Evolutionary conservation across 2,888 invertebrate species (phyloP), one percentile per base, ranked within the genome.

Genomic region (Aplocera efformata): DNA sequence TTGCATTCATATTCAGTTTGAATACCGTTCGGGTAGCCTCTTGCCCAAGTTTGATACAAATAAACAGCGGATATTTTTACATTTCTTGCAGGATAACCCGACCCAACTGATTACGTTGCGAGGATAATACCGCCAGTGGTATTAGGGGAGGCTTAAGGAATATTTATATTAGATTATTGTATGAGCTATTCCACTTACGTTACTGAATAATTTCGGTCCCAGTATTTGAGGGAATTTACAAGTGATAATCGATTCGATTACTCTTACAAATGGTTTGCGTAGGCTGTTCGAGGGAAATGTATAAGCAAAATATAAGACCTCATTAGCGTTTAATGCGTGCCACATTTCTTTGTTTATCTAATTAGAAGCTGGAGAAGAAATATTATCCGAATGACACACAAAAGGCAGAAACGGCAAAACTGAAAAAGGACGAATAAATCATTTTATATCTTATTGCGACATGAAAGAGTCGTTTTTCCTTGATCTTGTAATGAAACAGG

Each of bases 1-100:
- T 88, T 88, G 84, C 84, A 88, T 88, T 88, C 86, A 86, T 88
- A 88, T 88, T 85, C 82, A 77, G 82, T 79, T 80, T 80, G 85
- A 79, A 86, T 86, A 85, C 82, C 85, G 73, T 83, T 81, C 71
- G 86, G 86, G 84, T 80, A 79, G 81, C 83, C 77, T 82, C 75
- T 77, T 75, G 72, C 76, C 75, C 72, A 67, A 78, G 78, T 82
- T 81, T 80, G 88, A 83, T 88, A 86, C 84, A 88, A 86, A 84
- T 88, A 88, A 88, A 88, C 85, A 86, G 81, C 68, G 79, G 79
- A 82, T 85, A 88, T 86, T 84, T 85, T 84, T 85, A 84, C 81
- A 83, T 86, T 82, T 80, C 80, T 85, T 76, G 65, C 71, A 72
- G 75, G 66, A 74, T 80, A 80, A 77, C 80, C 81, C 84, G 73